A percentile compares a stretch with the other conserved stretches of the same genome.
Evolutionary conservation across 2,797 vertebrate genomes (phyloP).

Genomic region (Carapus acus): DNA sequence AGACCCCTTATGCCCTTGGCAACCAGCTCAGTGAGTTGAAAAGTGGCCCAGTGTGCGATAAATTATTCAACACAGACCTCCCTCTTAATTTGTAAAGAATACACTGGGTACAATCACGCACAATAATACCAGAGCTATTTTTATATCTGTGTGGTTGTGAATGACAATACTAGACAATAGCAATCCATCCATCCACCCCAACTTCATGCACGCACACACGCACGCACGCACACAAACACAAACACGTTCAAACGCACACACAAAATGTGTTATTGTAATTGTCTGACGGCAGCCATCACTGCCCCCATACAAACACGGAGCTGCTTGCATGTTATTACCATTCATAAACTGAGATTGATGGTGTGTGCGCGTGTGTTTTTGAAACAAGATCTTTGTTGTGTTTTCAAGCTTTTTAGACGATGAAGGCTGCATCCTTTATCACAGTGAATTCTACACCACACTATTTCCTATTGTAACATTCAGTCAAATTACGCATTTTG

Average conservation of each 20-base stretch:
- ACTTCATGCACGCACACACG: not conserved
- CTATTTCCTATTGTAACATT: no score
- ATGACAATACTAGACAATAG: not conserved
- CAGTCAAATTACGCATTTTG: no score
- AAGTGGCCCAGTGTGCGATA: conserved; percentile 25
- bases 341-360: not conserved
- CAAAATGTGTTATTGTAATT: conserved; percentile 2
- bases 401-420: no score
- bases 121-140: not conserved
- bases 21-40: conserved; percentile 39
- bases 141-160: not conserved
- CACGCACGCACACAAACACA: not conserved
- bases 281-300: not conserved
- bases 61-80: conserved; percentile 43
- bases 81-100: conserved; percentile 25
- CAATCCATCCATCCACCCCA: conserved; percentile 19
- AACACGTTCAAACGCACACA: not conserved
- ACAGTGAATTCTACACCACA: no score
- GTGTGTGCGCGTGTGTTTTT: conserved; percentile 2
- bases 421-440: no score
- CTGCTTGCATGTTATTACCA: conserved; percentile 16
- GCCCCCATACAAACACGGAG: not conserved
- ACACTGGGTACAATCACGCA: conserved; percentile 1
- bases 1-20: conserved; percentile 26
- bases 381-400: not conserved